Evolutionary conservation across 2,113 vertebrate species (phyloP), one percentile per base, ranked within the genome.

Genomic region (Typhlomys cinereus): DNA sequence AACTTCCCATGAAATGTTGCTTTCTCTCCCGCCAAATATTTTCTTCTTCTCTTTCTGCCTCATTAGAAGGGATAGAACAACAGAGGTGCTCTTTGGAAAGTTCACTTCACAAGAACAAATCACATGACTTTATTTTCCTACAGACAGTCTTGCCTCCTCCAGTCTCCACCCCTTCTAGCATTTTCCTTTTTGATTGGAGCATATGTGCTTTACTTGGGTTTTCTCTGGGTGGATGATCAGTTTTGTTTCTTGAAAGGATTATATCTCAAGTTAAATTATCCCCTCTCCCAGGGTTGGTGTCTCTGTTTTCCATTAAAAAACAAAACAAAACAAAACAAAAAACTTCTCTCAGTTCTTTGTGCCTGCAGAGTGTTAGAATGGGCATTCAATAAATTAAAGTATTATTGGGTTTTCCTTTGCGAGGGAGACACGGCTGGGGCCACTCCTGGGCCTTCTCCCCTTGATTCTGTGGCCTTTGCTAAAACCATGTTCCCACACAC

Each of bases 331-430:
- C n/a, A n/a, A n/a, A n/a, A n/a, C n/a, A n/a, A n/a, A 90, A 74
- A 54, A 44, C 41, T n/a, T 39, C 10, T 18, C 9, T 90, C 52
- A 44, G 70, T 31, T 86, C 94, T 92, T 90, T 83, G 29, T 73
- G 50, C 52, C n/a, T 46, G 64, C 14, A 8, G 20, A 80, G 20
- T n/a, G 29, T 61, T 14, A 48, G 52, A 86, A 85, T 13, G 70
- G 69, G 59, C 85, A 66, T 88, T 85, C 54, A 70, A 93, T 86
- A 94, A 94, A 87, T 96, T 86, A 93, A 88, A 86, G 41, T 46
- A 14, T 92, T 81, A 89, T 73, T 93, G 88, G 61, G 57, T 69
- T 95, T 92, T 83, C 36, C 91, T 94, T 50, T 90, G 80, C 54
- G 21, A 34, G 41, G 80, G 86, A 93, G 61, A 64, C 66, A 66